Base-by-base conservation (phyloP, 2,888 invertebrate species). In the Tridacna crocea region DNA sequence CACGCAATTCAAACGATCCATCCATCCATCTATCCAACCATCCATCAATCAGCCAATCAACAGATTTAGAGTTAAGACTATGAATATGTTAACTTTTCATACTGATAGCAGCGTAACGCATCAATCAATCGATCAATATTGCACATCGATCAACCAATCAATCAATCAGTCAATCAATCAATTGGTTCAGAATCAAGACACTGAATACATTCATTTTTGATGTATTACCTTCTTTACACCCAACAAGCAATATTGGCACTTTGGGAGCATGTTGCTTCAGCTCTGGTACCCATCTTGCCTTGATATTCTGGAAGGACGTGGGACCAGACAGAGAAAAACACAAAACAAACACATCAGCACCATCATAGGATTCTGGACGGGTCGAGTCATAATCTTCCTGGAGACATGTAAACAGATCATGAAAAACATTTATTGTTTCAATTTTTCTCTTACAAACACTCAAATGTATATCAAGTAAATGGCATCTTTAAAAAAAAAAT, bases 221-320 rank as follows among this genome's bases (percentile, higher is more conserved):
- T 27, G 36, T 46, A 66, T 36, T 77, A 86, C 86, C 86, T 80
- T 81, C 83, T 70, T 86, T 86, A 70, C 86, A 86, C 12, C 86
- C 86, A 15, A 86, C 86, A 17, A 86, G 78, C 27, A 86, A 58
- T 73, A 86, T 84, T 24, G 86, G 86, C 55, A 83, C 82, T 60
- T 82, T 77, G 15, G 86, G 83, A 17, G 79, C 82, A 80, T 84
- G 66, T n/a, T 82, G 58, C 51, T 82, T 81, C 48, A 86, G 72
- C 68, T 86, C 86, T 60, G 86, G 86, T n/a, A 86, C 24, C 86
- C 86, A 86, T 55, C 72, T 83, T 17, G 79, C 24, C 75, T 82
- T 82, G 10, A 86, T 60, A 63, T 75, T 83, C 26, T 75, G 58
- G 27, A 84, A 80, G 26, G 83, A 83, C 6, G 70, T 79, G 15